A percentile compares a stretch with the other conserved stretches of the same genome.
Conservation (phyloP, 2,797 vertebrate genomes). For the Artibeus lituratus region DNA sequence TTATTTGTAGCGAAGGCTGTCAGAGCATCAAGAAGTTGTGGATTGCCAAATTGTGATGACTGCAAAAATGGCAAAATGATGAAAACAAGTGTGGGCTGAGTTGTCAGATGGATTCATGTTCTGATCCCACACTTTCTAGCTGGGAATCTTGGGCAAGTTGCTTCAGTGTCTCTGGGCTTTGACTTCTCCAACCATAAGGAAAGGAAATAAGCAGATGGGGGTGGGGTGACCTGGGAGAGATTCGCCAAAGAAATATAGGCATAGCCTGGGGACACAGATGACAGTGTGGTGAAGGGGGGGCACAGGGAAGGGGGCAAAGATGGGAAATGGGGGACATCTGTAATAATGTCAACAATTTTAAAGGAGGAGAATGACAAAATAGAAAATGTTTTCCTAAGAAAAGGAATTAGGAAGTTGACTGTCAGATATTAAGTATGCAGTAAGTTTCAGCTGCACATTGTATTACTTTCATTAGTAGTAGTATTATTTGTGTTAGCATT, state of each 20-base stretch:
- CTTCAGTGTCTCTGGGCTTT: not conserved
- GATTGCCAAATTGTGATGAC: not conserved
- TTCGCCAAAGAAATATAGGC: not conserved
- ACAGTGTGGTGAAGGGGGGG: not conserved
- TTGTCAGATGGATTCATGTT: not conserved
- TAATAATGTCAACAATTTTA: not conserved
- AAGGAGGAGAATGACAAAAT: not conserved
- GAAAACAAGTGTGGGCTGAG: not conserved
- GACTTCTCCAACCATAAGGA: not conserved
- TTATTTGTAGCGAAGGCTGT: slow-evolving; percentile 7
- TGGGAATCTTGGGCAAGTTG: not conserved
- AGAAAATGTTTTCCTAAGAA: not conserved
- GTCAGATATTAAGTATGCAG: not conserved
- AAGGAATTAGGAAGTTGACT: not conserved
- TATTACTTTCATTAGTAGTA: not conserved
- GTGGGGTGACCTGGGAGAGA: not conserved
- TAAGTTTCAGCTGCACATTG: not conserved
- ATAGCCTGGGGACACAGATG: not conserved
- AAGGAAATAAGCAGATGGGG: not conserved
- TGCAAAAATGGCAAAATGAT: not conserved
- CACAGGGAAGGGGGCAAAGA: no score
- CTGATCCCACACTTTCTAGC: not conserved
- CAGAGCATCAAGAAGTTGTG: not conserved
- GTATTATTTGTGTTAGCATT: not conserved
- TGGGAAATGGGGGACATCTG: not conserved